Evolutionary conservation across 2,113 vertebrate genomes (phyloP), one percentile per base, ranked within the genome.

Genomic region (Amphilophus citrinellus): DNA sequence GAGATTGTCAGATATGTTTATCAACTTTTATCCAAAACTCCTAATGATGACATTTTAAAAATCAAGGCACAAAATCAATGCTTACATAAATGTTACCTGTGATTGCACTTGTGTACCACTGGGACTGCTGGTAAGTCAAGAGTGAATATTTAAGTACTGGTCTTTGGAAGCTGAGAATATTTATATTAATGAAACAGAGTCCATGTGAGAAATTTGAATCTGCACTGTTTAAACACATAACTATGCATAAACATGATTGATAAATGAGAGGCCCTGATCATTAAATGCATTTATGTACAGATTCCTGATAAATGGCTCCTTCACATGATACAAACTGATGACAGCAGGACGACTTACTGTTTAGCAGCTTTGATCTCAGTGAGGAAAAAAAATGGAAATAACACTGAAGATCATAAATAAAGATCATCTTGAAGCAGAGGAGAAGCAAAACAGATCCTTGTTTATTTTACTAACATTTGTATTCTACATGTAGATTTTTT

Each of bases 311-410:
- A 60, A 60, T 60, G 9, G 22, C 7, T 50, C 61, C 22, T 32
- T 61, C 27, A 14, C 10, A n/a, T 61, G 32, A 58, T 24, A 35
- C 18, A 66, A 65, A 14, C 7, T 5, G 39, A 76, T 39, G n/a
- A 39, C 15, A 32, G 35, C n/a, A 82, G 14, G 22, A 24, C 44
- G 50, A 30, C 44, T 71, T 71, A 18, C 17, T 73, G 68, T 53
- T 73, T 53, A 56, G 24, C 44, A 53, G 68, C 47, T 53, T 53
- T 53, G 20, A 56, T 73, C 68, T 32, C 44, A 32, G 44, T 20
- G 50, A 44, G 24, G 24, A 50, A 50, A 68, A 7, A 53, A 0
- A 0, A 0, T 17, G 27, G 10, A 73, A 56, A 73, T 20, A 73
- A 73, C 27, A n/a, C 44, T 56, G 27, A 73, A 73, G 30, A 73